Percentiles rank a stretch among this genome's conserved stretches.
Evolutionary conservation across 1,140 invertebrate genomes (phyloP).

Genomic region (Holotrichia oblita): DNA sequence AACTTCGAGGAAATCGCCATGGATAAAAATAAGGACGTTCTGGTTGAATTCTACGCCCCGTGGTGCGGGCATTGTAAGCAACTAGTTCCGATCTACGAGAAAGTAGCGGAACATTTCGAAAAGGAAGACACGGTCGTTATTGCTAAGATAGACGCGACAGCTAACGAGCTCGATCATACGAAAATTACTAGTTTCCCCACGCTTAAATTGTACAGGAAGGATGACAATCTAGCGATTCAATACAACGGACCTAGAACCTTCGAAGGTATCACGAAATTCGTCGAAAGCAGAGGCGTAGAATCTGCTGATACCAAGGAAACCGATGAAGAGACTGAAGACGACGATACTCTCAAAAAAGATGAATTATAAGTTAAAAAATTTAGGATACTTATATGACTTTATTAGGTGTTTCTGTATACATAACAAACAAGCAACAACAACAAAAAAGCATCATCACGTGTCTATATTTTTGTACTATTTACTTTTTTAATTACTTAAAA

Average conservation of each 20-base stretch:
- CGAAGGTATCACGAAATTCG: conserved; percentile 91
- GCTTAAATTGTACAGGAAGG: conserved; percentile 94
- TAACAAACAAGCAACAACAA: not conserved
- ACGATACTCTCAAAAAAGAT: conserved; percentile 72
- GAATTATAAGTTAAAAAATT: conserved; percentile 67
- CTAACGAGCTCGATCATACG: conserved; percentile 95
- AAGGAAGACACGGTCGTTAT: conserved; percentile 87
- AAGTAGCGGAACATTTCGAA: conserved; percentile 84
- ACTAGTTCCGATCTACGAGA: conserved; percentile 94
- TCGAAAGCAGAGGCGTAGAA: conserved; percentile 80
- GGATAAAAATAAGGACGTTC: conserved; percentile 89
- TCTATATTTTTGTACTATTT: conserved; percentile 40
- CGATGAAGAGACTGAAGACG: conserved; percentile 70
- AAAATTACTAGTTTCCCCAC: conserved; percentile 98
- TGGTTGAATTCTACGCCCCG: conserved; percentile 99
- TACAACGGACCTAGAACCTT: conserved; percentile 96
- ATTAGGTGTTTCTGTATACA: too few species aligned
- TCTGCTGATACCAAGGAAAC: conserved; percentile 67
- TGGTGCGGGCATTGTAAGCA: conserved; percentile 99
- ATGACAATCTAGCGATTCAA: conserved; percentile 91
- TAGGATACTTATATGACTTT: conserved; percentile 16
- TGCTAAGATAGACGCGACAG: conserved; percentile 98
- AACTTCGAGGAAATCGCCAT: conserved; percentile 97
- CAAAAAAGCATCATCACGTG: conserved; percentile 9
- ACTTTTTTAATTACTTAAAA: conserved; percentile 11